phyloP scores from a whole-genome alignment of 2,113 vertebrate species.

The Grallaria varia region DNA sequence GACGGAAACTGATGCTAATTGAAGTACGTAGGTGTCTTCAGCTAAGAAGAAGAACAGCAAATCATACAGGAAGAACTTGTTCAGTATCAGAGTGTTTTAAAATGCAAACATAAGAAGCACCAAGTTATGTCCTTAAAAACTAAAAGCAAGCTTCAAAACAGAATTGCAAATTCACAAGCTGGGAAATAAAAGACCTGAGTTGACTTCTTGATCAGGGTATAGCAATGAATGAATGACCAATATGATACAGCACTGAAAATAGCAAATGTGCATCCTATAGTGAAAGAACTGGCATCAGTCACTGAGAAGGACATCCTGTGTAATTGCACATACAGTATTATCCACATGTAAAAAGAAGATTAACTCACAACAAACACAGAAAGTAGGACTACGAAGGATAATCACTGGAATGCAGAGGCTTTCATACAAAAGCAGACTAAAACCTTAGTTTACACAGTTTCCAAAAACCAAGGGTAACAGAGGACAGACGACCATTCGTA shows the following conservation, averaged over 20 bases:
- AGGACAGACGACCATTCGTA: background rate
- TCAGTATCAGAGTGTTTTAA: background rate
- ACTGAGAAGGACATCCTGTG: background rate
- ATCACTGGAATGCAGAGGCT: conserved; percentile 26
- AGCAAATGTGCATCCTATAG: background rate
- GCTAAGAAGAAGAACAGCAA: background rate
- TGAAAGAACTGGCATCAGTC: background rate
- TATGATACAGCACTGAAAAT: background rate
- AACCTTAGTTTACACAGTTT: conserved; percentile 2
- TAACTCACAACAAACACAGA: conserved; percentile 41
- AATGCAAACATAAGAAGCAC: background rate
- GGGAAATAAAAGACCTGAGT: background rate
- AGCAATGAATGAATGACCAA: background rate
- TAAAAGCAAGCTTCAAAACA: background rate
- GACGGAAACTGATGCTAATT: background rate
- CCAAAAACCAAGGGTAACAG: background rate
- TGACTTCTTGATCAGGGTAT: background rate
- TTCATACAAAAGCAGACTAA: conserved; percentile 34
- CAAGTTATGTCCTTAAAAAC: background rate
- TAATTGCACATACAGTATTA: conserved; percentile 9
- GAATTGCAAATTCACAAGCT: background rate
- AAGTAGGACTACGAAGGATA: conserved; percentile 57
- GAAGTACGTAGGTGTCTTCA: background rate
- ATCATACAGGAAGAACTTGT: background rate
- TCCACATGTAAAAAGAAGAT: conserved; percentile 35